Base-by-base conservation (phyloP, 2,888 invertebrate species). In the Heteropelma amictum region DNA sequence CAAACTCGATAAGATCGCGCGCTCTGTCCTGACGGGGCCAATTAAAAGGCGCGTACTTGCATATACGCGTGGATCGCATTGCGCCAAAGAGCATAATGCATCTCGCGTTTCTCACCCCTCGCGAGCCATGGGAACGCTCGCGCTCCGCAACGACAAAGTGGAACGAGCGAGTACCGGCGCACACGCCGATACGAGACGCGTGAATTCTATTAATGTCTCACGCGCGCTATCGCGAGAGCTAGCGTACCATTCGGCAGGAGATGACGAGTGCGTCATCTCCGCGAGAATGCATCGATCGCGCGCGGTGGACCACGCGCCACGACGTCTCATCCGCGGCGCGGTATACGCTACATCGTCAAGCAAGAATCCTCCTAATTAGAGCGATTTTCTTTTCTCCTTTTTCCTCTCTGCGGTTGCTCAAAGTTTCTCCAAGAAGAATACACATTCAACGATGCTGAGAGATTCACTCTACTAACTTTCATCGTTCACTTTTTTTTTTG, bases 51-150 rank as follows among this genome's bases (percentile, higher is more conserved):
- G 58, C 56, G 49, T 67, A 38, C 33, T 58, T 58, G 42, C 54
- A 47, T 70, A n/a, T n/a, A n/a, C n/a, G n/a, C n/a, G n/a, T n/a
- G n/a, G n/a, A n/a, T n/a, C n/a, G n/a, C n/a, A n/a, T n/a, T n/a
- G n/a, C 10, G 30, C 42, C 28, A 58, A 67, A 68, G 47, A 61
- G 70, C 73, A 51, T 63, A 38, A 45, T 38, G 53, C 33, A 12
- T 30, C 38, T 26, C 33, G 77, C n/a, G n/a, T n/a, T 81, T 81
- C 80, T 77, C 79, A 79, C 75, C 79, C 76, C 74, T 69, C 28
- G 49, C 26, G 7, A 63, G 51, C 74, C 80, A 81, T 80, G 81
- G 82, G 80, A 83, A 83, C 80, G 77, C n/a, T n/a, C n/a, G 19
- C 19, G 42, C 33, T 58, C 7, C 38, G 53, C 53, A 67, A 58